Conservation (phyloP, 2,797 vertebrate species). For the Varecia variegata region DNA sequence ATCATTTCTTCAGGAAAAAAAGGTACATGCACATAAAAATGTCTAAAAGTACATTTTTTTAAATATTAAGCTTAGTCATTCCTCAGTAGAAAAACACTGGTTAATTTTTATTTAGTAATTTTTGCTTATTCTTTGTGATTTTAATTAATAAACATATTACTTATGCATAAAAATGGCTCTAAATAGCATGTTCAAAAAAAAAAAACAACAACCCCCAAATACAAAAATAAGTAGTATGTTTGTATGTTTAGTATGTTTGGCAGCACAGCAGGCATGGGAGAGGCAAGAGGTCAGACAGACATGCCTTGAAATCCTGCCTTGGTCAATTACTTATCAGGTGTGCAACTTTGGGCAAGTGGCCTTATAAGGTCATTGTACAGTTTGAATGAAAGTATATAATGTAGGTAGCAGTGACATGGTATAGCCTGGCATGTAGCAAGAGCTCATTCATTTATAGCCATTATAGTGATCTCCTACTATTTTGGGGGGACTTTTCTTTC, state of each 20-base stretch:
- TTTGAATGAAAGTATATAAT: not conserved
- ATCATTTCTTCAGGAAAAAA: not conserved
- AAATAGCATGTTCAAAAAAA: not conserved
- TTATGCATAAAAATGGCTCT: not conserved
- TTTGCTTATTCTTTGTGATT: slow-evolving; percentile 22
- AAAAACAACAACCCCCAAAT: not conserved
- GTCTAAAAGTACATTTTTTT: not conserved
- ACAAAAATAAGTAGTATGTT: not conserved
- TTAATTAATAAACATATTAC: not conserved
- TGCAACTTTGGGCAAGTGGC: not conserved
- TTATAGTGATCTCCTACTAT: not conserved
- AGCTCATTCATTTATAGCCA: not conserved
- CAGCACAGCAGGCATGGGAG: not conserved
- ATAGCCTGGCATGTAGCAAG: not conserved
- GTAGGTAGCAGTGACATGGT: not conserved
- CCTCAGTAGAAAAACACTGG: not conserved
- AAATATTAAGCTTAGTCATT: not conserved
- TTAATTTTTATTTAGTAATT: not conserved
- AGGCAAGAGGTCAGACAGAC: not conserved
- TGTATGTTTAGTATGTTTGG: too few relatives aligned
- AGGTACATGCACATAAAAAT: not conserved
- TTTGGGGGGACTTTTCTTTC: not conserved
- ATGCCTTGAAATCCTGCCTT: not conserved
- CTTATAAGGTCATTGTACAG: not conserved
- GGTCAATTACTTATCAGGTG: not conserved